These are phyloP conservation scores for Acanthiza pusilla DNA, from an alignment of 2,797 vertebrate species.

Conservation along the genomic window DNA sequence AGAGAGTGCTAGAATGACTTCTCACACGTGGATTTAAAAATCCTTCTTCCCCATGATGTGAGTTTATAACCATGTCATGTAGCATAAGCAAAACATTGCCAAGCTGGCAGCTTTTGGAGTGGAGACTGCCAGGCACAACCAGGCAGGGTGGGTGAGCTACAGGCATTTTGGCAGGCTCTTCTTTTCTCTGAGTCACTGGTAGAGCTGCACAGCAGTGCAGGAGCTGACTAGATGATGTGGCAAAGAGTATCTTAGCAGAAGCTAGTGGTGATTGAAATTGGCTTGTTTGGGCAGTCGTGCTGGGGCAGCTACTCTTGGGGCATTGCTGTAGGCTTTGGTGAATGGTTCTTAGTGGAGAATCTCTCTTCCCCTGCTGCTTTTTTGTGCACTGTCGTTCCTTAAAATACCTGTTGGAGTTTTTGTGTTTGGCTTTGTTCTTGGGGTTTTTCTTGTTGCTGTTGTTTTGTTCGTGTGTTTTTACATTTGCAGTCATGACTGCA, in stretches of 20 bases:
- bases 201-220: background rate
- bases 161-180: background rate
- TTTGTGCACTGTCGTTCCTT: accelerated
- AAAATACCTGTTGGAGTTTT: background rate
- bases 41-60: background rate
- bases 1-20: background rate
- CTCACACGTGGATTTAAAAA: background rate
- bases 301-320: background rate
- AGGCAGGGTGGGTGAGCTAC: background rate
- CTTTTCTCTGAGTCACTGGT: background rate
- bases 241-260: background rate
- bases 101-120: background rate
- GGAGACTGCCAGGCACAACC: background rate
- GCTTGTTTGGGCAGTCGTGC: background rate
- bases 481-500: background rate
- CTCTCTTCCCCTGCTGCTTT: background rate
- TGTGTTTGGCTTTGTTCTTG: background rate
- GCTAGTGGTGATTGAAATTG: background rate
- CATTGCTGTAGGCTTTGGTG: background rate
- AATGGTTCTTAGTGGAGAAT: accelerated
- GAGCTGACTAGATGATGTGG: background rate
- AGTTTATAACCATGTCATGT: background rate
- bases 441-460: background rate
- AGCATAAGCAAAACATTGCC: background rate
- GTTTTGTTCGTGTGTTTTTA: background rate